phyloP scores from a whole-genome alignment of 2,888 invertebrate genomes.

The Trichacis sp. region DNA sequence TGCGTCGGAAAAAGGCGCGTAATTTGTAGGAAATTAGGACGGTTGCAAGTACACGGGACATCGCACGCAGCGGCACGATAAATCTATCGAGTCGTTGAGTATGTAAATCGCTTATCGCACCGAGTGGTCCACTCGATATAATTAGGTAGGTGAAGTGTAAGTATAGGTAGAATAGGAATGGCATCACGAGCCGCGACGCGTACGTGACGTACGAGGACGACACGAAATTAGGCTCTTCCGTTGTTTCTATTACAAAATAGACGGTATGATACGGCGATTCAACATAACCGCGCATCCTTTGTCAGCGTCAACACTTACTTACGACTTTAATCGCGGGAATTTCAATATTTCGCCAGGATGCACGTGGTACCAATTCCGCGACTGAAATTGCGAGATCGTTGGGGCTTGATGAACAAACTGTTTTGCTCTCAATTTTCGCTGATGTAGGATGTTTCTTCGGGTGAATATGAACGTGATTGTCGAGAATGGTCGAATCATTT shows the following conservation, averaged over 20 bases:
- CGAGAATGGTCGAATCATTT: too few relatives aligned
- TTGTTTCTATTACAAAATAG: constrained; percentile 70
- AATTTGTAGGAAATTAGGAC: constrained; percentile 22
- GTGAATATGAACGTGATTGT: too few relatives aligned
- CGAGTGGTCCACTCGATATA: constrained; percentile 66
- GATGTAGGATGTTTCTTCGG: too few relatives aligned
- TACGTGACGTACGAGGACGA: constrained; percentile 55
- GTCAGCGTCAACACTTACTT: constrained; percentile 40
- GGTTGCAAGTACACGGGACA: constrained; percentile 27
- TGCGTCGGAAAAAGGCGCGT: constrained; percentile 9
- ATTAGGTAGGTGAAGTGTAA: constrained; percentile 54
- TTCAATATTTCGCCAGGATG: constrained; percentile 21
- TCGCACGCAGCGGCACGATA: constrained; percentile 49
- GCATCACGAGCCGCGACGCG: constrained; percentile 52
- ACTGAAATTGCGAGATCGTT: neutral
- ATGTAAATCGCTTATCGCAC: constrained; percentile 68
- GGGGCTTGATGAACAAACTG: neutral
- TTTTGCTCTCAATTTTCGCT: neutral
- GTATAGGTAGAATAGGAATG: constrained; percentile 58
- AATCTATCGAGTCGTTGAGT: constrained; percentile 61
- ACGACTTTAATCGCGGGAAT: constrained; percentile 25
- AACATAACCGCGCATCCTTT: constrained; percentile 40
- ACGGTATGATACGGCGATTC: constrained; percentile 63
- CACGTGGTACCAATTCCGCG: neutral
- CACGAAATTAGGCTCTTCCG: constrained; percentile 68